Evolutionary conservation across 2,113 vertebrate genomes (phyloP).

Genomic region (Raja brachyura): DNA sequence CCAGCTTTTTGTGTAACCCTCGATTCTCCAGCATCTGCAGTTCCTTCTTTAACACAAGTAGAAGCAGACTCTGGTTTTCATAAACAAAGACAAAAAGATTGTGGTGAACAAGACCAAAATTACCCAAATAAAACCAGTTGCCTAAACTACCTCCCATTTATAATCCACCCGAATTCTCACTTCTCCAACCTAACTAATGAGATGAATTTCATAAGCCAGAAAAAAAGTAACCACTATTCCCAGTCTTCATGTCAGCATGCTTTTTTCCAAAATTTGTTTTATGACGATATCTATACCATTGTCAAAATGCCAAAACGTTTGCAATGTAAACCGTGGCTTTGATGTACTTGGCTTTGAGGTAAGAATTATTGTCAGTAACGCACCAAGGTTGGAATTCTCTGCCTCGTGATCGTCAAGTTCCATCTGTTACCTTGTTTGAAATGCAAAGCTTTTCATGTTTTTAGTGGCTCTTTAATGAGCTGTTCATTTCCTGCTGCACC

Average conservation of each 20-base stretch:
- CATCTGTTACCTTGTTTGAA: not conserved
- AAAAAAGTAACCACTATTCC: not conserved
- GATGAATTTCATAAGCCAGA: not conserved
- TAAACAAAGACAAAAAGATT: not conserved
- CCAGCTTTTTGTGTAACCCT: no score
- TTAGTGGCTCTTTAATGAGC: not conserved
- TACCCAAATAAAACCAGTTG: no score
- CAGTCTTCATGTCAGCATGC: not conserved
- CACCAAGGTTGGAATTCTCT: not conserved
- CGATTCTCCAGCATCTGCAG: no score
- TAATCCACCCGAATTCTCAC: not conserved
- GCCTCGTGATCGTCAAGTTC: not conserved
- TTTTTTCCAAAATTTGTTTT: not conserved
- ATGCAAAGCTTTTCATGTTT: not conserved
- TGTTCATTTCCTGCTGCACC: conserved; percentile 10
- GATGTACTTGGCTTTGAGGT: conserved; percentile 20
- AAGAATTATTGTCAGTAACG: conserved; percentile 21
- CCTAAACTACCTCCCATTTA: not conserved
- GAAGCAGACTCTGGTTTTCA: not conserved
- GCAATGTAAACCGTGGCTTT: conserved; percentile 7
- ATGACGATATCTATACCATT: not conserved
- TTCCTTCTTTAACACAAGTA: no score
- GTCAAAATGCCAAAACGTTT: not conserved
- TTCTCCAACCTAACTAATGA: not conserved
- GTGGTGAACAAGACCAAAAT: no score